Evolutionary conservation across 2,113 vertebrate species (phyloP).

Genomic region (Pteropus alecto): DNA sequence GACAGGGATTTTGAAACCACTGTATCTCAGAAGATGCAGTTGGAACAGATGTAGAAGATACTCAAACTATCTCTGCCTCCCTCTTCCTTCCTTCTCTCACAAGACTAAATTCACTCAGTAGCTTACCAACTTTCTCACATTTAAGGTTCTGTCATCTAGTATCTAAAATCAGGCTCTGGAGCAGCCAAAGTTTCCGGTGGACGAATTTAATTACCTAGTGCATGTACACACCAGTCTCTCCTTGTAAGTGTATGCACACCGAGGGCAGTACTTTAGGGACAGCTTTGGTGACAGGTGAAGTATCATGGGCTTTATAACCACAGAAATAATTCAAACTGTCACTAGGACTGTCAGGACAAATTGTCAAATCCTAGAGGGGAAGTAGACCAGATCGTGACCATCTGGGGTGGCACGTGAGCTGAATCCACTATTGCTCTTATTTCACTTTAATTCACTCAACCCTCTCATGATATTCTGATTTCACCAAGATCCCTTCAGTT

Average conservation of each 20-base stretch:
- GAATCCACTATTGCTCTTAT: neutral
- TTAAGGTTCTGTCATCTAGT: too few relatives aligned
- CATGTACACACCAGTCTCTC: neutral
- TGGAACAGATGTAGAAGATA: neutral
- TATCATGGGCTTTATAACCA: neutral
- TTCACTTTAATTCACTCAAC: neutral
- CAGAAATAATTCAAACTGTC: neutral
- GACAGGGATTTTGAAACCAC: neutral
- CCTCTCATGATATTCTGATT: neutral
- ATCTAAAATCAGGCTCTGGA: neutral
- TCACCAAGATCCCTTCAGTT: neutral
- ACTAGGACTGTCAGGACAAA: neutral
- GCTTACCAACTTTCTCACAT: neutral
- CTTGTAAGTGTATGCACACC: neutral
- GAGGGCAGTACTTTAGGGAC: accelerated
- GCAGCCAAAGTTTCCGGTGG: neutral
- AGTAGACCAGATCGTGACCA: neutral
- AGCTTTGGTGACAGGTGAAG: neutral
- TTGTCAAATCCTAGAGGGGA: neutral
- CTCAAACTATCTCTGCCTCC: neutral
- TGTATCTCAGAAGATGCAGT: neutral
- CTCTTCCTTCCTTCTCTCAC: neutral
- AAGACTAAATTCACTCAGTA: neutral
- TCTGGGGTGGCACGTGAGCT: neutral
- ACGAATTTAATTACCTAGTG: too few relatives aligned